Conservation (phyloP, 2,888 invertebrate species). For the Pardosa pseudoannulata region DNA sequence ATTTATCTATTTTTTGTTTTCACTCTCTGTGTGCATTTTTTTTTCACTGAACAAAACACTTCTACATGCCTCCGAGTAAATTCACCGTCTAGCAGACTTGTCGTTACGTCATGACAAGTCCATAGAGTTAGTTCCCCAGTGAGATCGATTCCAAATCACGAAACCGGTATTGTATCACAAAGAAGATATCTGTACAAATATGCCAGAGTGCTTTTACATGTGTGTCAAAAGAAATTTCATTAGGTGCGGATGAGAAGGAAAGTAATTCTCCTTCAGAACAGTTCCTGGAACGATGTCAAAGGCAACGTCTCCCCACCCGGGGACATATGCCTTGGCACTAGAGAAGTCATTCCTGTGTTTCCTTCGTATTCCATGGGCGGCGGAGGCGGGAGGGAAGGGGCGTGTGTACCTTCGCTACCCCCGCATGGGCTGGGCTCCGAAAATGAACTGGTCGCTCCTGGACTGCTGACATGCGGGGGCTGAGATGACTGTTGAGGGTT, state of each 20-base stretch:
- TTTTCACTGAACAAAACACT: too few relatives aligned
- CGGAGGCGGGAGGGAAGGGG: slow-evolving; percentile 29
- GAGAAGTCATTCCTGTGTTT: slow-evolving; percentile 46
- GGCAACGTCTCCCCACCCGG: slow-evolving; percentile 52
- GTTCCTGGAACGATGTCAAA: slow-evolving; percentile 71
- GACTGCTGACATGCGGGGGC: slow-evolving; percentile 52
- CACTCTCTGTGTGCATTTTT: too few relatives aligned
- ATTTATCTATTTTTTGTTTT: too few relatives aligned
- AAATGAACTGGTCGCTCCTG: slow-evolving; percentile 72
- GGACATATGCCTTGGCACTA: slow-evolving; percentile 57
- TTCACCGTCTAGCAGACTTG: too few relatives aligned
- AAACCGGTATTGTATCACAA: background rate
- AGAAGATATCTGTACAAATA: background rate
- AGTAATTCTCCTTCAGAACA: slow-evolving; percentile 35
- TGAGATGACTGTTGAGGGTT: slow-evolving; percentile 37
- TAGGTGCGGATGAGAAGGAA: background rate
- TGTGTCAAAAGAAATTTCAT: too few relatives aligned
- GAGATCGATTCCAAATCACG: too few relatives aligned
- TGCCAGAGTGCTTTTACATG: too few relatives aligned
- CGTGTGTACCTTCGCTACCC: slow-evolving; percentile 24
- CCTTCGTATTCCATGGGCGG: slow-evolving; percentile 53
- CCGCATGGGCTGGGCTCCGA: slow-evolving; percentile 71
- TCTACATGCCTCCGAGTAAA: too few relatives aligned
- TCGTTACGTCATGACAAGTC: too few relatives aligned
- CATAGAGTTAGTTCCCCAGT: too few relatives aligned